Evolutionary conservation across 1,140 invertebrate species (phyloP).

Genomic region (Listronotus oregonensis): DNA sequence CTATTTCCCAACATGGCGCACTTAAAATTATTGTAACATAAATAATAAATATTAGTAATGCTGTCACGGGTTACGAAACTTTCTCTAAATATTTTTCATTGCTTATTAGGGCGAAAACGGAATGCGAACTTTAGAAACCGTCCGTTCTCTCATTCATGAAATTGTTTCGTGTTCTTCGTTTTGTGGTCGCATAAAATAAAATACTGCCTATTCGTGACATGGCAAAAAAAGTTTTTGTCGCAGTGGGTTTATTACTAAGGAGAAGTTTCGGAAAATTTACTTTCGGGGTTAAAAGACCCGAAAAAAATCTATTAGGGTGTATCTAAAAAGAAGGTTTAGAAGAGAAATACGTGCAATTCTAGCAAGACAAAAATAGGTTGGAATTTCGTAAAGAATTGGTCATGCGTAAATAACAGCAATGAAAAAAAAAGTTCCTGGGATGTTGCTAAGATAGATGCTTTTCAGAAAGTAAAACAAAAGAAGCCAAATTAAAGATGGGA

Average conservation of each 20-base stretch:
- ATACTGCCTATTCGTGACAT: slow-evolving; percentile 30
- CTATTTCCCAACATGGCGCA: no score
- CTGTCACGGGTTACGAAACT: slow-evolving; percentile 20
- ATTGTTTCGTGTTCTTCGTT: slow-evolving; percentile 32
- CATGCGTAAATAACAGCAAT: no score
- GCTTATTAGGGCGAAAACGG: slow-evolving; percentile 31
- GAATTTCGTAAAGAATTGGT: no score
- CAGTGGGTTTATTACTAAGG: slow-evolving; percentile 27
- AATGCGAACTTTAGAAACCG: slow-evolving; percentile 13
- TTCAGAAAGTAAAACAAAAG: no score
- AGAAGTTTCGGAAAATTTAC: slow-evolving; percentile 12
- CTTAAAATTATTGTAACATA: no score
- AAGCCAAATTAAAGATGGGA: no score
- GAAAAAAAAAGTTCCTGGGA: no score
- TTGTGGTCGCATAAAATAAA: slow-evolving; percentile 28
- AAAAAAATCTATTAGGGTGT: slow-evolving; percentile 5
- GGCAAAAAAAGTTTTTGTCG: slow-evolving; percentile 28
- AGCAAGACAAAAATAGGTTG: no score
- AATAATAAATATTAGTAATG: slow-evolving; percentile 21
- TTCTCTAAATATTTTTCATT: slow-evolving; percentile 19
- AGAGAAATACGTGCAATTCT: no score
- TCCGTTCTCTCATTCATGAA: slow-evolving; percentile 28
- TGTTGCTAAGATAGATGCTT: no score
- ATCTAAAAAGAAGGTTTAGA: no score
- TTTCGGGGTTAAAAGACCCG: neutral